Percentiles rank a stretch among this genome's conserved stretches.
phyloP scores from a whole-genome alignment of 2,113 vertebrate species.

The Oceanites oceanicus region DNA sequence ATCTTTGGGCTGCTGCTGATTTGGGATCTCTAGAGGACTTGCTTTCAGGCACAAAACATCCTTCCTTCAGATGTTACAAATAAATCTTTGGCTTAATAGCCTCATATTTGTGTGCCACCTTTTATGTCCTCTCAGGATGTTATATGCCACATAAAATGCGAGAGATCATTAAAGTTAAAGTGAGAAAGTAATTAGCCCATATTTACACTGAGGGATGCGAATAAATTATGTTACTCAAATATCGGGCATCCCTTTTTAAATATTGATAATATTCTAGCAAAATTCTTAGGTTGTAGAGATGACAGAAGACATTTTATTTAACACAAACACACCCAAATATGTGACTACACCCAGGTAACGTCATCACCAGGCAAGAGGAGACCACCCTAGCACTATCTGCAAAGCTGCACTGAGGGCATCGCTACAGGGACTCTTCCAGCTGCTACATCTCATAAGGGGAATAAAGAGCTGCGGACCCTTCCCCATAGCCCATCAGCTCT shows the following conservation, averaged over 20 bases:
- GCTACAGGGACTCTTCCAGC: neutral
- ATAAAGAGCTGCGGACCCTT: neutral
- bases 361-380: neutral
- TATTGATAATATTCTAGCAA: neutral
- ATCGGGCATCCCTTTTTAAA: neutral
- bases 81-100: slow-evolving; percentile 22
- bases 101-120: neutral
- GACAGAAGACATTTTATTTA: neutral
- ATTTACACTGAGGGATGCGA: neutral
- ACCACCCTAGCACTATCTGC: neutral
- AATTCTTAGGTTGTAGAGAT: neutral
- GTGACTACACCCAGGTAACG: neutral
- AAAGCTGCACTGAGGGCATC: neutral
- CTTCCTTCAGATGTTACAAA: neutral
- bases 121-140: neutral
- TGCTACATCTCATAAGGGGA: neutral
- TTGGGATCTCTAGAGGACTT: neutral
- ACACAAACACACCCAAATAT: neutral
- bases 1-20: neutral
- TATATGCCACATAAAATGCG: neutral
- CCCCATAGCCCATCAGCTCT: neutral
- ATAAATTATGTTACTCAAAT: neutral
- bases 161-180: slow-evolving; percentile 17
- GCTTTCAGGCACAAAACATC: neutral
- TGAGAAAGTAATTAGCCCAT: slow-evolving; percentile 1